These are phyloP conservation scores for Molossus alvarezi DNA, from an alignment of 2,797 vertebrate species.

Conservation along the genomic window DNA sequence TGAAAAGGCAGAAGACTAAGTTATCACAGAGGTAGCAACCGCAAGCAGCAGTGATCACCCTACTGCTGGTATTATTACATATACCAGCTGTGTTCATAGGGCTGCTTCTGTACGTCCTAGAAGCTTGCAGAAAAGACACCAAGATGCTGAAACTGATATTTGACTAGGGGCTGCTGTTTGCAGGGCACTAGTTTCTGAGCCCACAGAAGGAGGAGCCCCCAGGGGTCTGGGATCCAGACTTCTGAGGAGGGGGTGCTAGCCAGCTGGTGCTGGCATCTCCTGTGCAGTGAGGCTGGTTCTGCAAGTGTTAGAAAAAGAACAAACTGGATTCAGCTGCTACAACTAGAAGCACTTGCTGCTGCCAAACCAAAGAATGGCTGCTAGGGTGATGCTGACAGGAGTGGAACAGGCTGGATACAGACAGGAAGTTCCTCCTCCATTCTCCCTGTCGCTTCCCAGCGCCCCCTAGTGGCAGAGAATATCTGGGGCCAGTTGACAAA, in stretches of 20 bases:
- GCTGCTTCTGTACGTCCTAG: neutral
- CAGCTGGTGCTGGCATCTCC: neutral
- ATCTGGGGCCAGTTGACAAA: neutral
- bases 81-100: neutral
- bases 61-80: neutral
- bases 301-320: neutral
- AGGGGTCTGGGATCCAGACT: neutral
- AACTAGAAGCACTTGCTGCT: neutral
- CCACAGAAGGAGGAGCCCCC: neutral
- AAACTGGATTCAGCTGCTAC: conserved; percentile 28
- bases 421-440: neutral
- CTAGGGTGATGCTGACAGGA: neutral
- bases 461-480: neutral
- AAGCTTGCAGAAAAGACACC: neutral
- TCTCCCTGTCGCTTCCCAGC: neutral
- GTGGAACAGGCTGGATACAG: neutral
- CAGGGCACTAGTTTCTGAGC: neutral
- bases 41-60: neutral
- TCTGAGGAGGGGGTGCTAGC: neutral
- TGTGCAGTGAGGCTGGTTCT: neutral
- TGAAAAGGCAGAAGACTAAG: conserved; percentile 8
- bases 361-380: neutral
- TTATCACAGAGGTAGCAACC: neutral
- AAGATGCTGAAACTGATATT: neutral
- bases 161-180: neutral